Percentiles rank a stretch among this genome's conserved stretches.
phyloP scores from a whole-genome alignment of 2,888 invertebrate species.

The Acholoe squamosa region DNA sequence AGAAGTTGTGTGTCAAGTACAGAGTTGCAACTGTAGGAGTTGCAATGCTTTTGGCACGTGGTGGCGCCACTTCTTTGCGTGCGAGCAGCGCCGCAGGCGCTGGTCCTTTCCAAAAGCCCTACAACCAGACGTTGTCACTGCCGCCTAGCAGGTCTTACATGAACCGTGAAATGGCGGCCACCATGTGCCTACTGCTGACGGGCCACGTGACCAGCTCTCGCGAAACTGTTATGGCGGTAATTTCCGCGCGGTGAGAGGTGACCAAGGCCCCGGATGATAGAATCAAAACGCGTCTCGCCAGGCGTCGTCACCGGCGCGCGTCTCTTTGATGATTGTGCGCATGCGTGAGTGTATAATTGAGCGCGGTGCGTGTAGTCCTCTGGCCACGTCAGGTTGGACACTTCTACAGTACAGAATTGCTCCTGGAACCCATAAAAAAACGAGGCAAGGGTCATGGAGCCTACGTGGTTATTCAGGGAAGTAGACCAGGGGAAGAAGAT shows the following conservation, averaged over 20 bases:
- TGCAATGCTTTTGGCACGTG: too few species aligned
- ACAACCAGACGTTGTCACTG: not conserved
- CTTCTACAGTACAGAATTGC: too few species aligned
- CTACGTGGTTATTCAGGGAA: too few species aligned
- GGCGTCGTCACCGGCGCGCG: not conserved
- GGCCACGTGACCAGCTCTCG: not conserved
- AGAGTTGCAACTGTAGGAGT: too few species aligned
- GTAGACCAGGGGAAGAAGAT: too few species aligned
- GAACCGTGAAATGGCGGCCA: not conserved
- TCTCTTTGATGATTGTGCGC: not conserved
- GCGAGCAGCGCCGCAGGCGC: too few species aligned
- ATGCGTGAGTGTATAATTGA: constrained; percentile 7
- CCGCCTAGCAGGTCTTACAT: not conserved
- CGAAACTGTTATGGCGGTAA: constrained; percentile 23
- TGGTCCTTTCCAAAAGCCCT: too few species aligned
- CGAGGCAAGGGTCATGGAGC: too few species aligned
- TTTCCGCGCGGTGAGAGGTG: not conserved
- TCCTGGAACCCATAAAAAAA: too few species aligned
- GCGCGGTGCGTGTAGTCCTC: not conserved
- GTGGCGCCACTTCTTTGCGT: too few species aligned
- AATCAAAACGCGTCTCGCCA: constrained; percentile 2
- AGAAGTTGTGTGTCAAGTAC: too few species aligned
- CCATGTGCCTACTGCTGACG: not conserved
- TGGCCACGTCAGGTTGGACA: not conserved
- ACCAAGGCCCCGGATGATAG: constrained; percentile 11